Conservation (phyloP, 2,888 invertebrate genomes). For the Clunio marinus region DNA sequence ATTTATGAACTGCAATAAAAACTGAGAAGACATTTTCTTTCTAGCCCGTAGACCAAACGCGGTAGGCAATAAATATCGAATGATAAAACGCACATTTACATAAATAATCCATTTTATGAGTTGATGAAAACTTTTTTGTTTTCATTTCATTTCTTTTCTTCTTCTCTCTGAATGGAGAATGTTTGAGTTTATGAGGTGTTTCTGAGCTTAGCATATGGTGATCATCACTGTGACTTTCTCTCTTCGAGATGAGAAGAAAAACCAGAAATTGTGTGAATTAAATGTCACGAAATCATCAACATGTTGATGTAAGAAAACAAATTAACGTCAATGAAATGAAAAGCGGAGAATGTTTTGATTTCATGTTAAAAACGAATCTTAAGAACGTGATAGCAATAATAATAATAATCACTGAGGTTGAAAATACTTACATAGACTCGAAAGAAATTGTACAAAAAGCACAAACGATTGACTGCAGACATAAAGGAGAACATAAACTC, state of each 20-base stretch:
- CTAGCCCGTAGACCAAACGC: not conserved
- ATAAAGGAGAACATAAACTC: constrained; percentile 27
- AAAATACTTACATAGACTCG: too few species aligned
- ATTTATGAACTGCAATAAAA: constrained; percentile 27
- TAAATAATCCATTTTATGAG: not conserved
- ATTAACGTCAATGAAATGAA: not conserved
- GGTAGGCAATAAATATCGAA: not conserved
- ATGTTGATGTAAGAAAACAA: too few species aligned
- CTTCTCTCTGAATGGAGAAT: not conserved
- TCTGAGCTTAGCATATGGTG: not conserved
- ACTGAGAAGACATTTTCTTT: constrained; percentile 7
- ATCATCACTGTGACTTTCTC: constrained; percentile 13
- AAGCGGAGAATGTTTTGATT: not conserved
- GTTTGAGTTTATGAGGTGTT: not conserved
- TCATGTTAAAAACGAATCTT: not conserved
- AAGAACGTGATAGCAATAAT: not conserved
- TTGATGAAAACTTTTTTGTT: too few species aligned
- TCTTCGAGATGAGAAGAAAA: not conserved
- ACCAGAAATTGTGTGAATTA: too few species aligned
- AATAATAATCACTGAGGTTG: not conserved
- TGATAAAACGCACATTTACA: not conserved
- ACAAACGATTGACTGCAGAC: constrained; percentile 18
- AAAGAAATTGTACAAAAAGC: too few species aligned
- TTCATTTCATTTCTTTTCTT: too few species aligned
- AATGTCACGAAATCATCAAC: too few species aligned